Evolutionary conservation across 2,888 invertebrate species (phyloP), one percentile per base, ranked within the genome.

Genomic region (Empis stercorea): DNA sequence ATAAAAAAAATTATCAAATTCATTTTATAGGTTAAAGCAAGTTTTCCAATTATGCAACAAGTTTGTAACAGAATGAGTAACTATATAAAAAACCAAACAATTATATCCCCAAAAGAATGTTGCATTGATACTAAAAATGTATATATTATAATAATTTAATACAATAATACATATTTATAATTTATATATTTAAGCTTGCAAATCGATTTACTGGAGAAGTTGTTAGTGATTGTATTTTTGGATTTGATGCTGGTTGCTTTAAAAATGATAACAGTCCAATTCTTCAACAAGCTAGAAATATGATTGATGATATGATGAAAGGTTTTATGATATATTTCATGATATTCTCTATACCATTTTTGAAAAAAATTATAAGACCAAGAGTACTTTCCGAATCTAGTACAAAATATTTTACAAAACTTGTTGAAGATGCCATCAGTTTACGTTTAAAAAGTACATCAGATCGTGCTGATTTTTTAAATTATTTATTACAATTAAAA

Each of bases 381-480:
- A 56, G 57, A 5, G 56, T 64, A 36, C 43, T 68, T 0, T 52
- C 57, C 0, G 72, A 64, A 0, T 76, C 74, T 1, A 91, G 92
- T 59, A 91, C 62, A 23, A 10, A 34, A 0, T 66, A 61, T 44
- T 67, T 66, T 23, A 40, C 52, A 0, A 48, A 54, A 3, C 48
- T 66, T 1, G 58, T 64, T 61, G 48, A 54, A 11, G 55, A 48
- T 15, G 61, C 65, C 0, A 46, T 65, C 9, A 51, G 61, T 23
- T 44, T 60, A 1, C 57, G 68, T 0, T 23, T 43, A 1, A 45
- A 54, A 30, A 58, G 47, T 3, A 48, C 59, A 34, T 54, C 52
- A 4, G 57, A 62, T 10, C 61, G 68, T 3, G 48, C 51, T 1
- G 69, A 68, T 49, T 66, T 64, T 43, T 50, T 68, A 2, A 63